A percentile compares a stretch with the other conserved stretches of the same genome.
These are phyloP conservation scores for Epirrita christyi DNA, from an alignment of 2,888 invertebrate species.

Conservation along the genomic window DNA sequence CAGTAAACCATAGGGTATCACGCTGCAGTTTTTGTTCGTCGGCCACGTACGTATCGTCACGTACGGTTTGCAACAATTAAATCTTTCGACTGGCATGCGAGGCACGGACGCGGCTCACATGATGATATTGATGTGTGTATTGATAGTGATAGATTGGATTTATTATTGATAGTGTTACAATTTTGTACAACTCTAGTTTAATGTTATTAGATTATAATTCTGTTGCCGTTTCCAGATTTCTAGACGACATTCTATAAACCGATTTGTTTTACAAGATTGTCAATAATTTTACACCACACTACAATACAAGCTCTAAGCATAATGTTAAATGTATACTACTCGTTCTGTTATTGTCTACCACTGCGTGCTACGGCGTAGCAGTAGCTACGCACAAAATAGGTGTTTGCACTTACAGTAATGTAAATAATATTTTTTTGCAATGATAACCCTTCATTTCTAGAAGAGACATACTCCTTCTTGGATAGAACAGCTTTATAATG, in stretches of 20 bases:
- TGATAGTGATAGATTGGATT: slow-evolving; percentile 15
- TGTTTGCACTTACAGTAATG: no score
- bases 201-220: no score
- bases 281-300: no score
- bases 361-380: no score
- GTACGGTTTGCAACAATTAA: slow-evolving; percentile 60
- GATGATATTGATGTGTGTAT: slow-evolving; percentile 23
- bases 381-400: no score
- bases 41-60: slow-evolving; percentile 50
- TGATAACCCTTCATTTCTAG: neutral
- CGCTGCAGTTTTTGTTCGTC: slow-evolving; percentile 37
- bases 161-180: slow-evolving; percentile 1
- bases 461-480: neutral
- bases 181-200: no score
- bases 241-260: no score
- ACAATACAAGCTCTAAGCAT: no score
- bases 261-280: no score
- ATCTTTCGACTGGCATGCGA: slow-evolving; percentile 42
- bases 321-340: no score
- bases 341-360: no score
- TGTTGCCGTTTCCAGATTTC: no score
- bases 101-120: slow-evolving; percentile 29
- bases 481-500: neutral
- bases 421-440: neutral
- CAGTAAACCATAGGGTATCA: slow-evolving; percentile 36